These are phyloP conservation scores for Eurystomus gularis DNA, from an alignment of 2,113 vertebrate species.

Conservation along the genomic window DNA sequence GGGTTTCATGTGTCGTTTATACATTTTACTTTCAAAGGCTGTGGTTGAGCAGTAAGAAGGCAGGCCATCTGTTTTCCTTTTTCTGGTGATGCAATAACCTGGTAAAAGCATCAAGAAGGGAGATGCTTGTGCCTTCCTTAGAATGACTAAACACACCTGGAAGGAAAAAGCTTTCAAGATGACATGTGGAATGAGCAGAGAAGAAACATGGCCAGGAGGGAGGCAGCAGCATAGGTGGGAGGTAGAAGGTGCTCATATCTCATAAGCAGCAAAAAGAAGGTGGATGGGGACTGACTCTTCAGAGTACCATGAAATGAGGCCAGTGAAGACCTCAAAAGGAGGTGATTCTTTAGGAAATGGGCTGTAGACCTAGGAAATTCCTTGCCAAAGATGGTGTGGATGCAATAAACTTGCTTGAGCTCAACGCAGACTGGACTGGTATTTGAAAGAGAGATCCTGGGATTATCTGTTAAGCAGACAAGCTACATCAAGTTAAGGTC, in stretches of 20 bases:
- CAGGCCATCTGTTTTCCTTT: not conserved
- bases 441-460: not conserved
- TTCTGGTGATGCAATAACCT: not conserved
- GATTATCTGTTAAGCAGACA: not conserved
- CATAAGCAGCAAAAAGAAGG: not conserved
- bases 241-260: not conserved
- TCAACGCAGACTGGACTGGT: not conserved
- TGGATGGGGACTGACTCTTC: not conserved
- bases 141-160: not conserved
- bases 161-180: not conserved
- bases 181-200: not conserved
- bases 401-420: not conserved
- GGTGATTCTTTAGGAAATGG: not conserved
- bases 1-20: not conserved
- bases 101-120: not conserved
- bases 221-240: not conserved
- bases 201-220: not conserved
- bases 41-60: not conserved
- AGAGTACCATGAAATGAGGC: not conserved
- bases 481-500: not conserved
- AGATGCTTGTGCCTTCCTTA: not conserved
- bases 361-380: not conserved
- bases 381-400: not conserved
- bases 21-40: not conserved
- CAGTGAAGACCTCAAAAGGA: not conserved